Evolutionary conservation across 1,140 invertebrate genomes (phyloP), one percentile per base, ranked within the genome.

Genomic region (Drosophila serrata): DNA sequence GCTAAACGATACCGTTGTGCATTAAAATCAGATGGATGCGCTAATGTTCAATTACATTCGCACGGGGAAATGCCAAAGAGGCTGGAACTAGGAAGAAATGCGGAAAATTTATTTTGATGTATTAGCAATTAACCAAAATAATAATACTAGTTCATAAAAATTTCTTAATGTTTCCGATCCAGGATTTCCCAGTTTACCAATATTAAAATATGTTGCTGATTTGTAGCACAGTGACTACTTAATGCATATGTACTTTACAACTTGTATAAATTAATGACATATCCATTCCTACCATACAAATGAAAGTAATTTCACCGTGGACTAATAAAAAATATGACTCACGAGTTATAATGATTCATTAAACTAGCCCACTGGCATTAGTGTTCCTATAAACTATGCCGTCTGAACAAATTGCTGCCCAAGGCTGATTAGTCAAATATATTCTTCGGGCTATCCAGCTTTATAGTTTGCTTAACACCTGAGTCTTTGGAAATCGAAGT

Each of bases 1-100:
- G 77, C 84, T 76, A 86, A 86, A 74, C 73, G 70, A 57, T 75
- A 55, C 59, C 59, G 74, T 37, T 73, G 84, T 76, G 79, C 63
- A 77, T 82, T 68, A 48, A 60, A 79, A 78, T 79, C 68, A 58
- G 35, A 68, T 37, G 73, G 48, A 68, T 51, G 63, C 59, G 27
- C 37, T 40, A 39, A 39, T 46, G 60, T 40, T 37, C 45, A 53
- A 60, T 67, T 67, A 1, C 7, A 76, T 76, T 57, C n/a, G 39
- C 29, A 11, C 8, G 3, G n/a, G 27, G n/a, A 12, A 49, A 27
- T n/a, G 8, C 17, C 17, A 29, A 24, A 9, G 4, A 4, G 15
- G 22, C 17, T 15, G 65, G 19, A 35, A 37, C 8, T 4, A 11
- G 48, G 48, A 33, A 31, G n/a, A 49, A 12, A 49, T 17, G 4